Base-by-base conservation (phyloP, 2,888 invertebrate species). In the Helobdella robusta region DNA sequence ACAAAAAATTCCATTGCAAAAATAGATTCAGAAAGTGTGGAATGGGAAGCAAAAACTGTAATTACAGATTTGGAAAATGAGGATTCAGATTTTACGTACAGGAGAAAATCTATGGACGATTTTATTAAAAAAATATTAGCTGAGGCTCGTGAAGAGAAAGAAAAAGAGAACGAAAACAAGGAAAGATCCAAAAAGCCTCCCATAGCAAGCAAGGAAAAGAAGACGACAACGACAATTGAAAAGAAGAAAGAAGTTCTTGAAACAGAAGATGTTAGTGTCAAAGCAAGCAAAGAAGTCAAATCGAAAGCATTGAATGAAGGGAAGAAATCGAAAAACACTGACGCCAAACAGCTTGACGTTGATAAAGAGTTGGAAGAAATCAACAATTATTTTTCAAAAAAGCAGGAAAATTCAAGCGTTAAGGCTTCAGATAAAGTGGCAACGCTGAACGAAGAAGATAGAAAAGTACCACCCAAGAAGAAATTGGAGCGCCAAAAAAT, bases 121-220 rank as follows among this genome's bases (percentile, higher is more conserved):
- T 66, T 66, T 32, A 66, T 64, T 5, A 66, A 66, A 50, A 56
- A 64, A 28, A 63, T 66, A 23, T 32, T 66, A 6, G 64, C 63
- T 15, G 66, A 66, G n/a, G 66, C 64, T 28, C 52, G 63, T 20
- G 62, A 63, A 54, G 64, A 63, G 59, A 58, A 52, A 15, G 36
- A 48, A 18, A 32, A 65, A 59, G 30, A 36, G 32, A 50, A 34
- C 18, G 67, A 59, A 25, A 52, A 40, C 64, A 56, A 4, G 54
- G 54, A 46, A 56, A 56, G 34, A 20, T 46, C 35, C 25, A 54
- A 28, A 40, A 48, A 30, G 28, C 30, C 30, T 28, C 23, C 23
- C 30, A 8, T 11, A 20, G 56, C 6, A 18, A n/a, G 48, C 11
- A 54, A 25, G 11, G 64, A 25, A 59, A 35, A 23, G 23, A 34